Base-by-base conservation (phyloP, 2,113 vertebrate genomes). In the Riparia riparia region DNA sequence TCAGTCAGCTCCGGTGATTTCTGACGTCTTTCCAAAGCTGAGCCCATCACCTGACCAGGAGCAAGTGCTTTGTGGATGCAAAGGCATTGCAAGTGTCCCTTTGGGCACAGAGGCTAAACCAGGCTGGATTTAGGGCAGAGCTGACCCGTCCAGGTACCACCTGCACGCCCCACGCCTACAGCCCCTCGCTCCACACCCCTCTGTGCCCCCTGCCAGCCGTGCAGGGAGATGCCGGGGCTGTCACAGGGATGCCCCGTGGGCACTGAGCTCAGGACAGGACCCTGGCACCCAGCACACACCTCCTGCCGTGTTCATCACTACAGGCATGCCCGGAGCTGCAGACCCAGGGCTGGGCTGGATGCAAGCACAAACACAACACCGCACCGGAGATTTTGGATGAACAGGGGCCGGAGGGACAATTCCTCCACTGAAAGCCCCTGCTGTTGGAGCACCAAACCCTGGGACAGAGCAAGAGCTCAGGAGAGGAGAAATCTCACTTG, bases 241-340 rank as follows among this genome's bases (percentile, higher is more conserved):
- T 9, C 45, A 13, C 74, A 37, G 25, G 44, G 42, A 12, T 26
- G 54, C 17, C 3, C n/a, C 5, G 79, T 1, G 34, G 66, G 9
- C 58, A n/a, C n/a, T 6, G 69, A 41, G 79, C 3, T 2, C 51
- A 49, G 76, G 22, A 13, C 3, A 47, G 0, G 9, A 12, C 18
- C 86, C 72, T 20, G 29, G 9, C 19, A 12, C 26, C 57, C 65
- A 58, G 69, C 64, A 80, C 25, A 12, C 31, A 8, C 8, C 77
- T 19, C 56, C 73, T 54, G 9, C 57, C 7, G 0, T 2, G n/a
- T 2, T 26, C 34, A 7, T 1, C 8, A 13, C 41, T 2, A 12
- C 44, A n/a, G 73, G 28, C 45, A 14, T 5, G 9, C n/a, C 31
- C 61, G 34, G 2, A 28, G 57, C 37, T 53, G 49, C 74, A 54